phyloP scores from a whole-genome alignment of 2,113 vertebrate species.

The pig (Sus scrofa) region T2T-Sscrofa CM000824.6:33460501-33461000 shows the following conservation, averaged over 20 bases:
- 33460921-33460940: neutral
- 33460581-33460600: neutral
- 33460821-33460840: no score
- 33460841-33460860: no score
- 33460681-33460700: rapidly evolving
- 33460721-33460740: neutral
- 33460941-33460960: neutral
- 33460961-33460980: neutral
- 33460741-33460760: neutral
- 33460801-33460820: no score
- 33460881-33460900: no score
- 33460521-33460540: neutral
- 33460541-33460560: neutral
- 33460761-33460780: no score
- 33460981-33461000: neutral
- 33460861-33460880: no score
- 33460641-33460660: neutral
- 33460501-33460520: neutral
- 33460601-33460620: neutral
- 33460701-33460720: neutral
- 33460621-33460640: neutral
- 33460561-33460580: neutral
- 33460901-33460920: no score
- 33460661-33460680: neutral
- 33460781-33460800: no score